A percentile compares a stretch with the other conserved stretches of the same genome.
Conservation (phyloP, 2,113 vertebrate genomes). For the Opisthocomus hoazin region DNA sequence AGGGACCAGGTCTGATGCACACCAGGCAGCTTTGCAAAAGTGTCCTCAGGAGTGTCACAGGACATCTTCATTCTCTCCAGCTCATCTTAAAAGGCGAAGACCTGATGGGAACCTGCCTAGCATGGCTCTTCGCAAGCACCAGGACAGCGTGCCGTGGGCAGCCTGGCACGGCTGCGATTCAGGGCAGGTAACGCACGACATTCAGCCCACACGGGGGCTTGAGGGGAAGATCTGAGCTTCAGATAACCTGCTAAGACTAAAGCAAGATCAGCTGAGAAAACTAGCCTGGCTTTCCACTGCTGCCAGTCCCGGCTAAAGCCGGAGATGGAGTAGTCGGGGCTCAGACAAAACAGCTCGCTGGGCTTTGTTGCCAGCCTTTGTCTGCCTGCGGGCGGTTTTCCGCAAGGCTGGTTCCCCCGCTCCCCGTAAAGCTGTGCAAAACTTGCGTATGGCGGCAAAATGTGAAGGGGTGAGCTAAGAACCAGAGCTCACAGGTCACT, state of each 20-base stretch:
- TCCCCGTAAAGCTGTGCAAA: not conserved
- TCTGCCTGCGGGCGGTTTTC: not conserved
- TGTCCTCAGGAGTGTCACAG: not conserved
- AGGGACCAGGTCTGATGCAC: not conserved
- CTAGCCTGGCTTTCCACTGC: not conserved
- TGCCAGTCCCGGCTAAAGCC: not conserved
- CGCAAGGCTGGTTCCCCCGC: not conserved
- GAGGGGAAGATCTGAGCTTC: not conserved
- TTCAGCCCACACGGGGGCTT: not conserved
- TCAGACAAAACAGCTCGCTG: not conserved
- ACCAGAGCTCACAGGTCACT: not conserved
- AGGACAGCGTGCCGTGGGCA: fast-evolving
- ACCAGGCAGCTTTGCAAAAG: not conserved
- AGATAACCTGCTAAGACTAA: not conserved
- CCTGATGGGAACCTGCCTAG: not conserved
- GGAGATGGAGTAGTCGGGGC: not conserved
- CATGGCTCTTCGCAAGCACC: not conserved
- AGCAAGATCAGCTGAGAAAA: not conserved
- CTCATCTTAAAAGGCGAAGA: not conserved
- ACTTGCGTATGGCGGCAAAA: not conserved
- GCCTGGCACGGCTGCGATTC: fast-evolving
- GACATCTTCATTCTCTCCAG: not conserved
- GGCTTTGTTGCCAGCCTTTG: not conserved
- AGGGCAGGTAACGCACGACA: fast-evolving
- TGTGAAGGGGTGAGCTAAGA: not conserved